phyloP scores from a whole-genome alignment of 2,888 invertebrate species.

The Sthenelais limicola region DNA sequence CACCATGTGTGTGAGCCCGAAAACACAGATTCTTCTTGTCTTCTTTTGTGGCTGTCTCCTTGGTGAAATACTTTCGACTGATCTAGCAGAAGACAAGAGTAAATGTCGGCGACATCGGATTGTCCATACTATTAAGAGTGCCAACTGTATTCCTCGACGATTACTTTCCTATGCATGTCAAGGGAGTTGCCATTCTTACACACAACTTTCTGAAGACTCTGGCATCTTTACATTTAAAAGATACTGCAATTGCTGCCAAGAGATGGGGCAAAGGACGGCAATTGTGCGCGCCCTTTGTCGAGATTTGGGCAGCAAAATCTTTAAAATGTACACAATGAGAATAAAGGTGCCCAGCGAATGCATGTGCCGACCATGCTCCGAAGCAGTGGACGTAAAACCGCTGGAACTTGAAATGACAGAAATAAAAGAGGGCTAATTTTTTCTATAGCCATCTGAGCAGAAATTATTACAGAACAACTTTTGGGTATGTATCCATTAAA shows the following conservation, averaged over 20 bases:
- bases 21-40: no score
- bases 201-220: constrained; percentile 78
- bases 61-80: neutral
- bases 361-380: constrained; percentile 89
- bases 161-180: constrained; percentile 95
- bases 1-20: no score
- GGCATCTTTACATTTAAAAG: constrained; percentile 97
- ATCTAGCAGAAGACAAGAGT: constrained; percentile 72
- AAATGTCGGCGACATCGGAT: constrained; percentile 94
- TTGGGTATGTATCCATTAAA: no score
- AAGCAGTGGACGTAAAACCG: constrained; percentile 32
- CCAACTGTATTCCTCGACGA: constrained; percentile 92
- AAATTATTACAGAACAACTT: no score
- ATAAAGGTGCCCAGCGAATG: constrained; percentile 86
- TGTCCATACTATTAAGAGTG: constrained; percentile 90
- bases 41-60: no score
- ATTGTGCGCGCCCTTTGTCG: constrained; percentile 90
- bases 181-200: constrained; percentile 91
- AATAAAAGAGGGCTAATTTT: no score
- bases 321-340: constrained; percentile 12
- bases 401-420: constrained; percentile 43
- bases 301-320: constrained; percentile 86
- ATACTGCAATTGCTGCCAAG: constrained; percentile 95
- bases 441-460: no score
- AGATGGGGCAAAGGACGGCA: constrained; percentile 92